These are phyloP conservation scores for Spilogale gracilis DNA, from an alignment of 2,113 vertebrate species.

Conservation along the genomic window DNA sequence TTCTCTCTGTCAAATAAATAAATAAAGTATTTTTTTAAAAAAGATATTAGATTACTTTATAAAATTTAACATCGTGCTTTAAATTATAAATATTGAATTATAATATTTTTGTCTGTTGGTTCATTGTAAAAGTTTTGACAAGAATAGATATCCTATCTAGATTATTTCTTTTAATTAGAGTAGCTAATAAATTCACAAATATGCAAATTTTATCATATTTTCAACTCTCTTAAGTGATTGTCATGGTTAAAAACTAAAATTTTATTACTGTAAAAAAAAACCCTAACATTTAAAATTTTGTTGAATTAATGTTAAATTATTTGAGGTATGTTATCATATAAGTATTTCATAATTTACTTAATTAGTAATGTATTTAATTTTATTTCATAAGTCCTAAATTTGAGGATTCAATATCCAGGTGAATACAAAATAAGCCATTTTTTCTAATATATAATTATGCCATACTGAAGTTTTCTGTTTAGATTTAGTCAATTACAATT, in stretches of 20 bases:
- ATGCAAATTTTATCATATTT: background rate
- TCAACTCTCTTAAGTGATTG: background rate
- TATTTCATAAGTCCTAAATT: background rate
- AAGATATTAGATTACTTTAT: background rate
- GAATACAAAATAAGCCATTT: background rate
- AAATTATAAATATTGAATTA: background rate
- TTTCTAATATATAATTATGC: background rate
- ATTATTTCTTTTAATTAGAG: background rate
- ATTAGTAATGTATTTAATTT: background rate
- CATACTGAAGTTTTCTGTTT: background rate
- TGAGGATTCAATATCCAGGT: background rate
- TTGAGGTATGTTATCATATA: background rate
- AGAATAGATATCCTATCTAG: background rate
- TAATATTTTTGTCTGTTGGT: background rate
- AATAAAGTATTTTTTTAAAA: too few species aligned
- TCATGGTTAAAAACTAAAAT: background rate
- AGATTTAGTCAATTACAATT: background rate
- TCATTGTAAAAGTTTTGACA: background rate
- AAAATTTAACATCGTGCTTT: background rate
- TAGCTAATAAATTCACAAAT: background rate
- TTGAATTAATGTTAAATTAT: background rate
- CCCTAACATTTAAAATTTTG: background rate
- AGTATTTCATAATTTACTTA: background rate
- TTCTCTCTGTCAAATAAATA: too few species aligned
- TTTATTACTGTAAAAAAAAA: background rate